These are phyloP conservation scores for Merops nubicus DNA, from an alignment of 2,113 vertebrate species.

Conservation along the genomic window DNA sequence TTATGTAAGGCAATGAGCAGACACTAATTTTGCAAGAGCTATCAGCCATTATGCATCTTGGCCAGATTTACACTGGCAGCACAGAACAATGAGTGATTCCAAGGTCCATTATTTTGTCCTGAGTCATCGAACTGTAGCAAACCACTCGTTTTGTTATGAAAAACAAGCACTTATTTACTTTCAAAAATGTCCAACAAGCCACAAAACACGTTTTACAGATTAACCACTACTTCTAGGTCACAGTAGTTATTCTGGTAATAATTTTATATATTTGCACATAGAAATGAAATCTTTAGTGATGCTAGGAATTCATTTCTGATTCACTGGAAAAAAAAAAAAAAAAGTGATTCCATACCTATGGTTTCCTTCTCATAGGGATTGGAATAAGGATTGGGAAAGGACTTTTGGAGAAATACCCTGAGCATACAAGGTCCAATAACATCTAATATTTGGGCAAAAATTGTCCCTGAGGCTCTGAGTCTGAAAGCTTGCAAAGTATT, in stretches of 20 bases:
- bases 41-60: constrained; percentile 18
- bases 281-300: not conserved
- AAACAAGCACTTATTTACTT: constrained; percentile 44
- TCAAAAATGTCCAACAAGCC: constrained; percentile 5
- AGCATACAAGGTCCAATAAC: not conserved
- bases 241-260: not conserved
- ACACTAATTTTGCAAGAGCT: constrained; percentile 35
- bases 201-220: constrained; percentile 41
- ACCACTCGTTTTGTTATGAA: constrained; percentile 51
- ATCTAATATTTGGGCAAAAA: not conserved
- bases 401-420: not conserved
- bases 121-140: constrained; percentile 45
- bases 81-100: constrained; percentile 32
- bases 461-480: not conserved
- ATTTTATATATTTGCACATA: not conserved
- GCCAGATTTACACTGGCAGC: constrained; percentile 51
- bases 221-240: constrained; percentile 1
- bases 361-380: not conserved
- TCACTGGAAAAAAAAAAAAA: not conserved
- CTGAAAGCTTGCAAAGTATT: not conserved
- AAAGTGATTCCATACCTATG: not conserved
- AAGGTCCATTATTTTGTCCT: constrained; percentile 60
- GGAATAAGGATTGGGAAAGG: not conserved
- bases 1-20: constrained; percentile 13
- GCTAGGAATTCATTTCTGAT: not conserved